Base-by-base conservation (phyloP, 2,888 invertebrate genomes). In the Maniola hyperantus region DNA sequence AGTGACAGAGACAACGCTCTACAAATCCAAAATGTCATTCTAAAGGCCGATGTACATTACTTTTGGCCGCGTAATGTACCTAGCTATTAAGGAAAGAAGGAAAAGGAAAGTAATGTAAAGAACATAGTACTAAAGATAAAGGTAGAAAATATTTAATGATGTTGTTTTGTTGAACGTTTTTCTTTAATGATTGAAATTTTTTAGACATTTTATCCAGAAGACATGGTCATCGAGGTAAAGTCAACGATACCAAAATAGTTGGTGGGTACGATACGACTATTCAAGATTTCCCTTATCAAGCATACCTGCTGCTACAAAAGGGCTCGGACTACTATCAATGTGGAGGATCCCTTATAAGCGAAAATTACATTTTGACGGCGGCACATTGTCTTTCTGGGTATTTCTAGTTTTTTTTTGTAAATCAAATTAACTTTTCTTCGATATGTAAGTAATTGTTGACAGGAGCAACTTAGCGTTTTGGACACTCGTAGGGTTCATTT, bases 311-410 rank as follows among this genome's bases (percentile, higher is more conserved):
- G 53, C 74, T 87, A 8, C 75, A 76, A 62, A 77, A 77, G 54
- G 86, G 85, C 0, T 68, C 36, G 0, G 72, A 77, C 4, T 78
- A 83, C 69, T 91, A 79, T 65, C 84, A 85, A 58, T 93, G 93
- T 71, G 93, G 93, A 10, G 93, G 93, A 0, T 88, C 91, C 0
- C 90, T 93, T 64, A 77, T 92, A 50, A 88, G 78, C 65, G 46
- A 63, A 0, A 72, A 72, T n/a, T 79, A 81, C 66, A 76, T 93
- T 7, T 71, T 93, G 13, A 92, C 93, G 0, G 93, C 93, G 10
- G 93, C 93, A 5, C 93, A 93, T 77, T 93, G 93, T 70, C 71
- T 93, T 0, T 68, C 70, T 4, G 81, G 84, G 93, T 93, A 84
- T 72, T 72, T 64, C 20, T 13, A n/a, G 11, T 20, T 39, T 42